These are phyloP conservation scores for Drosophila subquinaria DNA, from an alignment of 2,888 invertebrate genomes.

Conservation along the genomic window DNA sequence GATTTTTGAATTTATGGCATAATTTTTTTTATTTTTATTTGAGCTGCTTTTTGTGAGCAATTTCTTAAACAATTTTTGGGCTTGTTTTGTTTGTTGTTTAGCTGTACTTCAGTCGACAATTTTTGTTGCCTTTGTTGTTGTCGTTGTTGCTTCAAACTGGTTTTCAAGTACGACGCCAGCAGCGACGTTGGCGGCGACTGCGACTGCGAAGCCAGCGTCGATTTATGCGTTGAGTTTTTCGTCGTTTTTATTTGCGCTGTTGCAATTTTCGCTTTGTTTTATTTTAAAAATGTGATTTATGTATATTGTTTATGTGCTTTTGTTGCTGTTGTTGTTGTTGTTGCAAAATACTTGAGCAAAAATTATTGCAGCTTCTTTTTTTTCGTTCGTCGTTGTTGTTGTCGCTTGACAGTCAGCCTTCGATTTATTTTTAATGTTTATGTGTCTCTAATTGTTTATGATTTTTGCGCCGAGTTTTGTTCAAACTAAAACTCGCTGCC, in stretches of 20 bases:
- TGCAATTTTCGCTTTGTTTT: conserved; percentile 79
- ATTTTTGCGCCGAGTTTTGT: conserved; percentile 50
- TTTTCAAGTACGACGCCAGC: conserved; percentile 76
- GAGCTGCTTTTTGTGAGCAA: conserved; percentile 14
- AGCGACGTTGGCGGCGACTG: conserved; percentile 19
- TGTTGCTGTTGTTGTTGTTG: conserved; percentile 41
- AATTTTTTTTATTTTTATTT: conserved; percentile 16
- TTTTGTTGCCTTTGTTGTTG: conserved; percentile 15
- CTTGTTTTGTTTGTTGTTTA: conserved; percentile 61
- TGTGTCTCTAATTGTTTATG: conserved; percentile 81
- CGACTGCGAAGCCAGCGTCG: conserved; percentile 39
- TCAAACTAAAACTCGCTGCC: conserved; percentile 27
- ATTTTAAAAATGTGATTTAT: conserved; percentile 78
- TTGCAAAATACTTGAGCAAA: conserved; percentile 73
- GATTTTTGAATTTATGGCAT: conserved; percentile 34
- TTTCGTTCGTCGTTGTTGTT: conserved; percentile 39
- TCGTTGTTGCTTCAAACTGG: conserved; percentile 61
- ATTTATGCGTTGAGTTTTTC: conserved; percentile 75
- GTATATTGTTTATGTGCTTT: conserved; percentile 65
- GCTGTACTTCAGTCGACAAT: conserved; percentile 75
- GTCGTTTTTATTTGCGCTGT: conserved; percentile 57
- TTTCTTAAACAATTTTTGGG: conserved; percentile 49
- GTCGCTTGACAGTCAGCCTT: conserved; percentile 71
- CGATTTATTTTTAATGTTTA: conserved; percentile 81
- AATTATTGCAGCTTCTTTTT: conserved; percentile 77